phyloP scores from a whole-genome alignment of 2,113 vertebrate genomes.

The Gymnobelideus leadbeateri region DNA sequence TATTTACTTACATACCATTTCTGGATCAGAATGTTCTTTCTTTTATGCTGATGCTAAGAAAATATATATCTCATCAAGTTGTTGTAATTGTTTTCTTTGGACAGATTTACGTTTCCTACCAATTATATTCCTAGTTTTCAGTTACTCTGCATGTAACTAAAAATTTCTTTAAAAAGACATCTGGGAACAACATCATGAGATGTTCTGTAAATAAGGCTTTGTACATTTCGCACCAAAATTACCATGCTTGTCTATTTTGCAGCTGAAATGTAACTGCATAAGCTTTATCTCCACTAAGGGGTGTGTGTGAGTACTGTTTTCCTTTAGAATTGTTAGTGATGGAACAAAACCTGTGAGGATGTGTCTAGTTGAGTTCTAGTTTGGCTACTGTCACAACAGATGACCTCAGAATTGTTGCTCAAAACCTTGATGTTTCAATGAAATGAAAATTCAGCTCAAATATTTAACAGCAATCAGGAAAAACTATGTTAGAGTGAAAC shows the following conservation, averaged over 20 bases:
- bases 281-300: conserved; percentile 68
- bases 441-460: conserved; percentile 50
- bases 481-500: neutral
- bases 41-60: conserved; percentile 88
- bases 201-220: conserved; percentile 78
- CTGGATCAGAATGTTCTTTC: conserved; percentile 88
- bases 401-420: conserved; percentile 11
- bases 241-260: conserved; percentile 69
- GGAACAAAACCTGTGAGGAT: conserved; percentile 43
- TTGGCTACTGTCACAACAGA: conserved; percentile 10
- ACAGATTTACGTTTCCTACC: conserved; percentile 81
- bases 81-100: conserved; percentile 81
- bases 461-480: conserved; percentile 11
- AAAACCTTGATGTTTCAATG: conserved; percentile 43
- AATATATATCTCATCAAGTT: conserved; percentile 85
- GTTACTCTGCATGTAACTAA: conserved; percentile 83
- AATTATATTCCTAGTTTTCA: conserved; percentile 83
- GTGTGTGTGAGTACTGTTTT: conserved; percentile 50
- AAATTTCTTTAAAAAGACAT: conserved; percentile 85
- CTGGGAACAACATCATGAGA: conserved; percentile 82
- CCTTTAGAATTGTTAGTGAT: conserved; percentile 52
- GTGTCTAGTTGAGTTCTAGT: conserved; percentile 55
- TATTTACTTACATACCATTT: conserved; percentile 91
- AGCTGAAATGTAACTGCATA: conserved; percentile 71
- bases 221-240: conserved; percentile 74